A percentile compares a stretch with the other conserved stretches of the same genome.
These are phyloP conservation scores for Ailuropoda melanoleuca DNA, from an alignment of 2,113 vertebrate species.

Conservation along the genomic window DNA sequence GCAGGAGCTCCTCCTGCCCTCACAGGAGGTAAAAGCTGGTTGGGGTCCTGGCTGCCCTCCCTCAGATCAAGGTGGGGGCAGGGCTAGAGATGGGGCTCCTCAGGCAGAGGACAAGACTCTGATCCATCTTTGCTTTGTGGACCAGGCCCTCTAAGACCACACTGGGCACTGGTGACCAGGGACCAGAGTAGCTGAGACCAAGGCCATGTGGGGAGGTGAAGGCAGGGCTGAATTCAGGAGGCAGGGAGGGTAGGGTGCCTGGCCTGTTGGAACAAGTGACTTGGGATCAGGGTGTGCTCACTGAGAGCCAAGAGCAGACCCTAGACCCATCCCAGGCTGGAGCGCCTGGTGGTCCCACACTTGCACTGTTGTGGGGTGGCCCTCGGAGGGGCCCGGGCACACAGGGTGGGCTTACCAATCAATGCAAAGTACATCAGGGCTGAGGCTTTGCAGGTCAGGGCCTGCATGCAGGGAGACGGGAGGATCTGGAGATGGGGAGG, in stretches of 20 bases:
- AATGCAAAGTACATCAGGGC: neutral
- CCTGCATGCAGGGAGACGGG: neutral
- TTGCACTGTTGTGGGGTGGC: neutral
- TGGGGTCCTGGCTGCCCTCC: neutral
- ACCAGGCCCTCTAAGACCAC: neutral
- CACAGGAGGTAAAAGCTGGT: neutral
- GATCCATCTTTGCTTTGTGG: neutral
- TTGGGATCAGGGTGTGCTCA: neutral
- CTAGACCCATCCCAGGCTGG: neutral
- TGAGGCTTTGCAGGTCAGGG: neutral
- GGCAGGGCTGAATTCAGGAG: neutral
- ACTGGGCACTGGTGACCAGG: neutral
- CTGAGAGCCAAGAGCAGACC: neutral
- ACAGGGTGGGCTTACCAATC: neutral
- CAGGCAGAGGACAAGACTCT: neutral
- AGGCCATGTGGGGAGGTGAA: constrained; percentile 50
- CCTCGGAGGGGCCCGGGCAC: neutral
- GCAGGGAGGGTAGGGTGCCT: too few relatives aligned
- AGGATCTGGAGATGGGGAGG: neutral
- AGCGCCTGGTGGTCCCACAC: neutral
- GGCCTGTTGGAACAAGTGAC: too few relatives aligned
- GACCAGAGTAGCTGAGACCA: constrained; percentile 38
- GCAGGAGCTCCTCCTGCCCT: neutral
- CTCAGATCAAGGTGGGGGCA: neutral
- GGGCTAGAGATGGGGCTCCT: neutral